These are phyloP conservation scores for Buphagus erythrorhynchus DNA, from an alignment of 2,797 vertebrate genomes.

Conservation along the genomic window DNA sequence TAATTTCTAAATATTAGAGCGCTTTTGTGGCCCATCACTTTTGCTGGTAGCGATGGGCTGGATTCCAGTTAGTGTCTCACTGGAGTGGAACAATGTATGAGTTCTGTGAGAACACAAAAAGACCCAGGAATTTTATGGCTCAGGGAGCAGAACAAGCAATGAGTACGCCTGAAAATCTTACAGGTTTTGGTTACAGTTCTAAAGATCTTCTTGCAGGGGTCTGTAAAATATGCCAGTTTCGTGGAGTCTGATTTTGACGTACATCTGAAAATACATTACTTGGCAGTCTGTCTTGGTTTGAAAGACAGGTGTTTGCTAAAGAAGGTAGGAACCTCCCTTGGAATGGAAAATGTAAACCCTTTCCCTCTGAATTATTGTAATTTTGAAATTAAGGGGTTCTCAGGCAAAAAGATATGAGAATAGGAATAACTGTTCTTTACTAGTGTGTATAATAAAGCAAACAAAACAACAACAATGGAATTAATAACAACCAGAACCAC, in stretches of 20 bases:
- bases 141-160: background rate
- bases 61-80: background rate
- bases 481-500: too few relatives aligned
- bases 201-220: background rate
- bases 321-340: too few relatives aligned
- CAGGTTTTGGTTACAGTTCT: background rate
- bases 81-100: background rate
- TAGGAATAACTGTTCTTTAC: too few relatives aligned
- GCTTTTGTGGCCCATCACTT: background rate
- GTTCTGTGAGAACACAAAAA: background rate
- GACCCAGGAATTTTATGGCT: background rate
- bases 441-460: too few relatives aligned
- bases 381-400: too few relatives aligned
- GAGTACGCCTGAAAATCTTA: rapidly evolving
- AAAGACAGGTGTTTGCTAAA: too few relatives aligned
- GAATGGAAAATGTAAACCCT: too few relatives aligned
- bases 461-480: too few relatives aligned
- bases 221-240: background rate
- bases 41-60: background rate
- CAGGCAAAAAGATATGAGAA: too few relatives aligned
- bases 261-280: background rate
- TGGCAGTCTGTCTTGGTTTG: background rate
- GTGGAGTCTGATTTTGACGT: background rate
- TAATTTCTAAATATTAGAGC: background rate
- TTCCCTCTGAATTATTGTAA: too few relatives aligned